Evolutionary conservation across 2,113 vertebrate species (phyloP).

Genomic region (Kryptolebias marmoratus): DNA sequence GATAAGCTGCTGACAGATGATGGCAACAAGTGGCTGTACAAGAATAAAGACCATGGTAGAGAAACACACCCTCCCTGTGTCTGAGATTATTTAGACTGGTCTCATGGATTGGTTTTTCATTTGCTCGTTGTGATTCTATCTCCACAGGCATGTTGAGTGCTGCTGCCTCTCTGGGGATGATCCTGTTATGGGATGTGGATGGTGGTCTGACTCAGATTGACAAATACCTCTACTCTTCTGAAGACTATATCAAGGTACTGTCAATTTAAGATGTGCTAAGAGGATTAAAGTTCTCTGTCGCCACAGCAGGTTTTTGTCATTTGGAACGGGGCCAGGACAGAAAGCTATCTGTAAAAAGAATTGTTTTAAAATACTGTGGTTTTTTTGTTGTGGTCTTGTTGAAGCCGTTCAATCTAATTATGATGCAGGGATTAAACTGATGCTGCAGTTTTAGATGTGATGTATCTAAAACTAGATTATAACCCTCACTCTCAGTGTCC

Average conservation of each 20-base stretch:
- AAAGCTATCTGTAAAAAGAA: too few species aligned
- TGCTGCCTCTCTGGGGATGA: conserved; percentile 95
- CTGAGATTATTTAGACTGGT: not conserved
- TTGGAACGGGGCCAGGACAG: too few species aligned
- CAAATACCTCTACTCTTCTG: conserved; percentile 98
- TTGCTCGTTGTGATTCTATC: not conserved
- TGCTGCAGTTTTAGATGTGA: too few species aligned
- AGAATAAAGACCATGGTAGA: conserved; percentile 97
- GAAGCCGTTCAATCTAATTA: too few species aligned
- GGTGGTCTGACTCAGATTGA: conserved; percentile 98
- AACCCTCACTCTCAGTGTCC: too few species aligned
- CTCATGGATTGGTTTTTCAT: not conserved
- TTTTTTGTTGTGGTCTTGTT: too few species aligned
- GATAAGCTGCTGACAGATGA: conserved; percentile 98
- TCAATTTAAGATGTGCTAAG: not conserved
- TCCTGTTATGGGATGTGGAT: conserved; percentile 97
- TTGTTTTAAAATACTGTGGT: too few species aligned
- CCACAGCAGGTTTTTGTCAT: too few species aligned
- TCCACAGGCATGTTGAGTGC: conserved; percentile 94
- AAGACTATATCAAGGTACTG: conserved; percentile 97
- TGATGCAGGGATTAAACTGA: too few species aligned
- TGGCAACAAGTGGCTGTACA: conserved; percentile 99
- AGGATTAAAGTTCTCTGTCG: too few species aligned
- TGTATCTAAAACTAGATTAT: too few species aligned
- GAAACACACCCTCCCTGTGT: conserved; percentile 23